A percentile compares a stretch with the other conserved stretches of the same genome.
Conservation (phyloP, 2,888 invertebrate species). For the Galerucella nymphaeae region DNA sequence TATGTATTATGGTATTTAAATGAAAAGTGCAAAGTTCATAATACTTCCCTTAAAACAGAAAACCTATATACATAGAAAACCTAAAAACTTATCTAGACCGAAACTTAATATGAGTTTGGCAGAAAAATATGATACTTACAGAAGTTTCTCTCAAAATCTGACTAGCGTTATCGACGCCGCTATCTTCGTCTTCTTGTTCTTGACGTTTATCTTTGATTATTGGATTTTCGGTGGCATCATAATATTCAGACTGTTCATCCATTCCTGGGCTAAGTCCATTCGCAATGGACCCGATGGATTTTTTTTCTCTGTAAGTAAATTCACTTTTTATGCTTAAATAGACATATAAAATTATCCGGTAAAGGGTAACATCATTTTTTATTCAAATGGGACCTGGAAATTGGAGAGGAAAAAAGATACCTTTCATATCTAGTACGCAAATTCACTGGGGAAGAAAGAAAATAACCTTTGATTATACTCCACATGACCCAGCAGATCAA, state of each 20-base stretch:
- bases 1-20: not conserved
- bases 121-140: constrained; percentile 51
- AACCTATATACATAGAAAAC: too few species aligned
- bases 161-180: constrained; percentile 64
- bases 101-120: too few species aligned
- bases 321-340: not conserved
- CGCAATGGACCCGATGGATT: constrained; percentile 58
- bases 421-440: too few species aligned
- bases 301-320: constrained; percentile 53
- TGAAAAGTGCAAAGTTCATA: not conserved
- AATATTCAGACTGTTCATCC: constrained; percentile 83
- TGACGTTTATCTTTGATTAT: constrained; percentile 60
- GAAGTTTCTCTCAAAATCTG: constrained; percentile 63
- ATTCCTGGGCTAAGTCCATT: constrained; percentile 70
- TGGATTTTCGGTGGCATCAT: constrained; percentile 80
- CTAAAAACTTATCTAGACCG: too few species aligned
- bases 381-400: too few species aligned
- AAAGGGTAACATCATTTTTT: constrained; percentile 5
- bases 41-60: too few species aligned
- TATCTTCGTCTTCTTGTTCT: constrained; percentile 63
- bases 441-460: too few species aligned
- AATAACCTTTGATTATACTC: too few species aligned
- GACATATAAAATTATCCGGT: constrained; percentile 7
- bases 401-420: too few species aligned
- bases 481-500: too few species aligned